Evolutionary conservation across 2,113 vertebrate species (phyloP), one percentile per base, ranked within the genome.

Genomic region (Paramormyrops kingsleyae): DNA sequence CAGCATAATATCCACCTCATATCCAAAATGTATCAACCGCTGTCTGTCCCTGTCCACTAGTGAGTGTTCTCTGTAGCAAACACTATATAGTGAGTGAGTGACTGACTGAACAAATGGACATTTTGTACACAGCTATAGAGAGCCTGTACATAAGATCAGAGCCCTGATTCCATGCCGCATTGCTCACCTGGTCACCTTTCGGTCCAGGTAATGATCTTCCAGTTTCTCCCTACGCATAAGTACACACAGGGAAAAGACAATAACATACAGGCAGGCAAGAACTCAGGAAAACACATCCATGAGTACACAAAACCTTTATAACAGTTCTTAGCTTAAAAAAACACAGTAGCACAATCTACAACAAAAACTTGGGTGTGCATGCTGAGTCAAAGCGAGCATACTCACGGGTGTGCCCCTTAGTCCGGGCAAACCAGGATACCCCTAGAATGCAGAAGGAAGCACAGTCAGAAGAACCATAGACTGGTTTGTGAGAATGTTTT

Each of bases 371-470:
- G 8, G 21, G 13, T 87, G 27, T 59, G 87, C 19, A 17, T 19
- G 13, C 12, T 31, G 21, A 88, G 19, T n/a, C 44, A 47, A 39
- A 19, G n/a, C 15, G 19, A 74, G 19, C 27, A 31, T 70, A 89
- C 80, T 95, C 89, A 96, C 95, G 7, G 94, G 93, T 46, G 74
- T 83, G 19, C 96, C 96, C 77, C 93, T 93, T 31, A 0, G 10
- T 27, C 96, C 96, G 12, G 13, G 44, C 0, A 21, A 15, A 44
- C 96, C 96, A 0, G 2, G 35, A 9, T 84, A 8, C 1, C 96
- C 96, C 95, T 96, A 27, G 5, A 89, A 21, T 15, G 50, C 47
- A 89, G 49, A 83, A 8, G 50, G 15, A n/a, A 12, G 19, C n/a
- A 13, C 35, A 46, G 46, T 77, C 31, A 89, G 62, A 53, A 52